Percentiles rank a stretch among this genome's conserved stretches.
Conservation (phyloP, 2,113 vertebrate species). For the Podarcis raffonei region DNA sequence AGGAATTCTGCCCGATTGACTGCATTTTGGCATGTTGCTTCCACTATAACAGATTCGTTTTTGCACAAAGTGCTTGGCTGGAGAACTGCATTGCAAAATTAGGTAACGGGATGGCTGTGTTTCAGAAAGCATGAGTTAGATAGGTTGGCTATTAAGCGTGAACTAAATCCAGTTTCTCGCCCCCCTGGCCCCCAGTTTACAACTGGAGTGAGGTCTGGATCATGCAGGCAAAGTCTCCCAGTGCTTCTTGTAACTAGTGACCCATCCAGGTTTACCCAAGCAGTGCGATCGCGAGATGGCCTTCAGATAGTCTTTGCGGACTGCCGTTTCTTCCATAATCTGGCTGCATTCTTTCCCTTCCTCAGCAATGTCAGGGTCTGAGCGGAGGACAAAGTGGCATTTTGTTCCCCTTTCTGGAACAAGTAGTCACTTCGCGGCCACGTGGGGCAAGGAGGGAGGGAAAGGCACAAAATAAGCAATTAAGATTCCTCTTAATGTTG, state of each 20-base stretch:
- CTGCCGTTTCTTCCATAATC: conserved; percentile 29
- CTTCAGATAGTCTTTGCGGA: conserved; percentile 24
- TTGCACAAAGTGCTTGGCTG: too few relatives aligned
- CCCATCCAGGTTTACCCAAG: neutral
- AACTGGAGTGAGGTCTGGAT: neutral
- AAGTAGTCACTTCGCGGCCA: conserved; percentile 55
- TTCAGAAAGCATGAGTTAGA: too few relatives aligned
- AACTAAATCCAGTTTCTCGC: too few relatives aligned
- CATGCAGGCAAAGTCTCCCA: neutral
- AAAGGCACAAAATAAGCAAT: conserved; percentile 50
- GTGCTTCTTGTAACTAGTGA: conserved; percentile 5
- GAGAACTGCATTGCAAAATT: too few relatives aligned
- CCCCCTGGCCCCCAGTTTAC: too few relatives aligned
- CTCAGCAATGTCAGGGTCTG: conserved; percentile 69
- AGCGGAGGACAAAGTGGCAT: conserved; percentile 74
- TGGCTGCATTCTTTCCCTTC: conserved; percentile 52
- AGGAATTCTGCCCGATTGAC: too few relatives aligned
- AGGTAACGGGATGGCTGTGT: too few relatives aligned
- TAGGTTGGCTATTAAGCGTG: too few relatives aligned
- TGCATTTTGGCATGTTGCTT: too few relatives aligned
- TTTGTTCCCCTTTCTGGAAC: conserved; percentile 63
- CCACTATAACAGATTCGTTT: too few relatives aligned
- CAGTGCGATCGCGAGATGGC: neutral
- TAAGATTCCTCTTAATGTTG: conserved; percentile 57
- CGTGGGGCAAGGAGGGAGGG: conserved; percentile 16